Conservation (phyloP, 2,888 invertebrate species). For the Acanthosepion esculentum region DNA sequence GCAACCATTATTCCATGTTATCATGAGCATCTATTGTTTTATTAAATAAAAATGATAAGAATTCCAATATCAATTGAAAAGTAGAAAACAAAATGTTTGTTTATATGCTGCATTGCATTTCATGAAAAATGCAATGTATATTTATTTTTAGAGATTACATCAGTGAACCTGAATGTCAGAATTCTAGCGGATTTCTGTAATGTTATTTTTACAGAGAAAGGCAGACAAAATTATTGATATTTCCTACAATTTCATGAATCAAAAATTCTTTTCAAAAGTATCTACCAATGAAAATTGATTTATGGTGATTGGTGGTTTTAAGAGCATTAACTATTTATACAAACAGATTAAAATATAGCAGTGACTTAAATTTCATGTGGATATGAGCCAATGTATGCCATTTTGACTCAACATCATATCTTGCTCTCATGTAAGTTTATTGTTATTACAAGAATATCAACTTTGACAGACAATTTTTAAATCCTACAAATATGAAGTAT, state of each 20-base stretch:
- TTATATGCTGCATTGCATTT: neutral
- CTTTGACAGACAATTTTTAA: too few relatives aligned
- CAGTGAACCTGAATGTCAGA: neutral
- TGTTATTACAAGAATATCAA: too few relatives aligned
- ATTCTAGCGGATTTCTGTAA: neutral
- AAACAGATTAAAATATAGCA: neutral
- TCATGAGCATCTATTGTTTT: neutral
- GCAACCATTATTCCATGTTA: too few relatives aligned
- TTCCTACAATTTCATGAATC: neutral
- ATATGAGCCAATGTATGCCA: neutral
- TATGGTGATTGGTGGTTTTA: neutral
- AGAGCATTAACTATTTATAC: neutral
- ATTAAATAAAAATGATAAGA: neutral
- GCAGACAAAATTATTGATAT: neutral
- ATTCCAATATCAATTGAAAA: neutral
- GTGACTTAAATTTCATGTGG: neutral
- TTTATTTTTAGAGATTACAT: neutral
- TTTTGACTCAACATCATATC: neutral
- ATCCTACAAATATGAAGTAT: too few relatives aligned
- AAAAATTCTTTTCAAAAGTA: neutral
- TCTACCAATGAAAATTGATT: conserved; percentile 33
- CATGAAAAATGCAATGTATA: neutral
- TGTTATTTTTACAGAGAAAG: neutral
- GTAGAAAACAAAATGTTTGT: neutral
- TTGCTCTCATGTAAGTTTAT: neutral